A percentile compares a stretch with the other conserved stretches of the same genome.
These are phyloP conservation scores for Drosophila arizonae DNA, from an alignment of 1,140 invertebrate species.

Conservation along the genomic window DNA sequence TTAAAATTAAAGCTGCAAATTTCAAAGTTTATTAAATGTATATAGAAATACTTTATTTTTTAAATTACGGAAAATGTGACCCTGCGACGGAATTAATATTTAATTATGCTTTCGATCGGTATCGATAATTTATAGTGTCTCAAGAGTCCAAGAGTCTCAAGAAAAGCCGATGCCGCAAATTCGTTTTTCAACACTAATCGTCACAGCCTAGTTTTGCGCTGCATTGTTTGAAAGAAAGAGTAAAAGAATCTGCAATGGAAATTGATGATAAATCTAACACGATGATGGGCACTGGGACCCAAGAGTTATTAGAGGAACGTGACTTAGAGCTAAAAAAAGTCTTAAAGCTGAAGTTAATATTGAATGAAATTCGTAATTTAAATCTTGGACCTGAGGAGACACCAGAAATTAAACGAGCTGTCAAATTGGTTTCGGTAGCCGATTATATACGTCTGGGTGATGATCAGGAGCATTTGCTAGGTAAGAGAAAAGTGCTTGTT, in stretches of 20 bases:
- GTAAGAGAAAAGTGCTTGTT: conserved; percentile 19
- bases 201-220: not conserved
- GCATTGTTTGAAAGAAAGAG: not conserved
- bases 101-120: not conserved
- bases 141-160: not conserved
- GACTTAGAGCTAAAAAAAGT: conserved; percentile 47
- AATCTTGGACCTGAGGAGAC: conserved; percentile 27
- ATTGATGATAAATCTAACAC: conserved; percentile 47
- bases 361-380: conserved; percentile 40
- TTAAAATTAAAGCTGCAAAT: not conserved
- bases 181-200: not conserved
- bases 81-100: too few relatives aligned
- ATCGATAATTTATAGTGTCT: conserved; percentile 4
- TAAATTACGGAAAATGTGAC: too few relatives aligned
- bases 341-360: conserved; percentile 51
- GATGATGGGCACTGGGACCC: conserved; percentile 36
- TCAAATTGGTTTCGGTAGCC: conserved; percentile 49
- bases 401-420: conserved; percentile 41
- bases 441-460: conserved; percentile 49
- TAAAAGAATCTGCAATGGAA: not conserved
- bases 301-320: conserved; percentile 49
- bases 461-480: conserved; percentile 40
- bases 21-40: too few relatives aligned
- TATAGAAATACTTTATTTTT: too few relatives aligned
- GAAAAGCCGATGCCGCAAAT: not conserved